phyloP scores from a whole-genome alignment of 2,113 vertebrate genomes.

The Platysternon megacephalum region DNA sequence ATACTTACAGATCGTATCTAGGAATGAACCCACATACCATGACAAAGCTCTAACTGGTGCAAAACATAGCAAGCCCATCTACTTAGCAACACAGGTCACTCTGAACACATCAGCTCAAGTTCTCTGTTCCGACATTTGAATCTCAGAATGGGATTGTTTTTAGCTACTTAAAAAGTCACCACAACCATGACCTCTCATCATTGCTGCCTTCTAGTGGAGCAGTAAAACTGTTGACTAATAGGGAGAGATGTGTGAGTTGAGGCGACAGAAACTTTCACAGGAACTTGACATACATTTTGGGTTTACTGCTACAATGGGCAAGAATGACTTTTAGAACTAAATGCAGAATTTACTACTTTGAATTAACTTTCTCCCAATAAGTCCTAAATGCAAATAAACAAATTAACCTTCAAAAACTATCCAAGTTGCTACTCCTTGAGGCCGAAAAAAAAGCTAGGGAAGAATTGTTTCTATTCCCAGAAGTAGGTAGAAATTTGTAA shows the following conservation, averaged over 20 bases:
- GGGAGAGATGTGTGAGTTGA: not conserved
- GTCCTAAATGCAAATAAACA: not conserved
- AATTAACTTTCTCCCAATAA: not conserved
- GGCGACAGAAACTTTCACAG: not conserved
- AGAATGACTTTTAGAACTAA: not conserved
- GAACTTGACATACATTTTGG: not conserved
- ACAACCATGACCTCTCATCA: not conserved
- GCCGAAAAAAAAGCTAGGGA: not conserved
- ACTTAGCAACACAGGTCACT: not conserved
- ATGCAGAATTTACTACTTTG: not conserved
- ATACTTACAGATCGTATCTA: fast-evolving
- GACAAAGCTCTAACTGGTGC: not conserved
- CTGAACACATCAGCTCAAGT: not conserved
- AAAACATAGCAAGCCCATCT: not conserved
- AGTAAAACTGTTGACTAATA: not conserved
- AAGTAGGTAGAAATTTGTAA: not conserved
- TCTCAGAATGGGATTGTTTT: not conserved
- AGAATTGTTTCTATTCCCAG: not conserved
- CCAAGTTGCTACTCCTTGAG: not conserved
- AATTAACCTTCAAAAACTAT: not conserved
- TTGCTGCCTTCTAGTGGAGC: not conserved
- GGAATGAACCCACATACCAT: not conserved
- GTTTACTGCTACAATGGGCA: not conserved
- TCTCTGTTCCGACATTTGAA: not conserved
- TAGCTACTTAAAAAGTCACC: not conserved